Evolutionary conservation across 2,797 vertebrate genomes (phyloP).

Genomic region (Gymnoscopelus microlampas): DNA sequence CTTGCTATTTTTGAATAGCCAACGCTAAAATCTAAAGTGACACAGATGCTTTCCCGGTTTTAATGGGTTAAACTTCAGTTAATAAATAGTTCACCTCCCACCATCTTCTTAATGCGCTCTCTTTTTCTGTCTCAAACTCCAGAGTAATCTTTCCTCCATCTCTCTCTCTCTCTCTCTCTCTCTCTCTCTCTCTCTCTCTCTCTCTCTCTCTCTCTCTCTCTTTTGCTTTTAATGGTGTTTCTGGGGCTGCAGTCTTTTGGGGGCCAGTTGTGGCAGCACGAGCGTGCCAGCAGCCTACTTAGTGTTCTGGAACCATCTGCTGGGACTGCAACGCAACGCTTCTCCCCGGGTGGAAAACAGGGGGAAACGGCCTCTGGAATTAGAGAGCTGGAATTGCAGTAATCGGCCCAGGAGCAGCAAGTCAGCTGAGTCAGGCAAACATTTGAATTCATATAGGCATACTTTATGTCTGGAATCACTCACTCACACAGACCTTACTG

Average conservation of each 20-base stretch:
- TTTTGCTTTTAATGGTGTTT: conserved; percentile 58
- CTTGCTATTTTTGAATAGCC: too few species aligned
- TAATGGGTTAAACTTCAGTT: too few species aligned
- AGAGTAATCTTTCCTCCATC: not conserved
- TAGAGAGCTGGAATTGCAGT: conserved; percentile 24
- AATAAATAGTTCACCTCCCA: too few species aligned
- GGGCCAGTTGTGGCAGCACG: conserved; percentile 23
- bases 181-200: not conserved
- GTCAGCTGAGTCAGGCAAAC: conserved; percentile 44
- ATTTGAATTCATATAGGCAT: conserved; percentile 18
- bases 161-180: conserved; percentile 1
- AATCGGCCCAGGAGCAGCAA: conserved; percentile 18
- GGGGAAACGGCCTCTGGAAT: not conserved
- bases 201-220: not conserved
- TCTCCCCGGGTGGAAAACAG: conserved; percentile 24
- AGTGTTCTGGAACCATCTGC: conserved; percentile 57
- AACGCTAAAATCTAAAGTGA: too few species aligned
- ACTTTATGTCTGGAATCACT: too few species aligned
- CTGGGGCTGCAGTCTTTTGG: conserved; percentile 62
- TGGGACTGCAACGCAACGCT: conserved; percentile 24
- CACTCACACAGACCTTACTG: too few species aligned
- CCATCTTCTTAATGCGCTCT: too few species aligned
- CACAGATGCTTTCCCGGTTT: too few species aligned
- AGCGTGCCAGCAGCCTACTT: conserved; percentile 49
- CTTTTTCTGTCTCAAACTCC: too few species aligned